Percentiles rank a stretch among this genome's conserved stretches.
phyloP scores from a whole-genome alignment of 2,888 invertebrate genomes.

The Lasioglossum figueresi region DNA sequence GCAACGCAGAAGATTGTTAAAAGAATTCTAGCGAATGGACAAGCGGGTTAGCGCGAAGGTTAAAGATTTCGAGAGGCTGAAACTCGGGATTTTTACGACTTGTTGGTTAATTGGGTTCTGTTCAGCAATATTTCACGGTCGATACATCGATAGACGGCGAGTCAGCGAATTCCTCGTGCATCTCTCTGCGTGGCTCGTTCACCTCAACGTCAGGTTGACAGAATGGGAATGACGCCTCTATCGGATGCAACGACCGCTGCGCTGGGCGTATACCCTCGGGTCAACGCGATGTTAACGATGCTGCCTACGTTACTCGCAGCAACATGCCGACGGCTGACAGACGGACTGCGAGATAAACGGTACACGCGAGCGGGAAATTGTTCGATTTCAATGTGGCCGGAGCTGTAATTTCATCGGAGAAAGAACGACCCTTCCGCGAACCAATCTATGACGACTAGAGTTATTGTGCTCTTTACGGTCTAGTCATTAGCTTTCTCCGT shows the following conservation, averaged over 20 bases:
- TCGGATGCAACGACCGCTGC: slow-evolving; percentile 44
- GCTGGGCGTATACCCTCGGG: slow-evolving; percentile 47
- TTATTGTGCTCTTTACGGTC: not conserved
- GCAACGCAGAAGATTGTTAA: too few relatives aligned
- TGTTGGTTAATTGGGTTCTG: not conserved
- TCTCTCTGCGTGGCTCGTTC: slow-evolving; percentile 6
- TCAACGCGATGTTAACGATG: slow-evolving; percentile 64
- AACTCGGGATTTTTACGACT: not conserved
- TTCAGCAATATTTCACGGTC: not conserved
- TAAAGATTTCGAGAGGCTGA: not conserved
- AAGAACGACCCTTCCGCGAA: not conserved
- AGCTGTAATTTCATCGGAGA: not conserved
- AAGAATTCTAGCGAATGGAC: too few relatives aligned
- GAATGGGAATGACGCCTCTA: slow-evolving; percentile 58
- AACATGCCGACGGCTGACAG: slow-evolving; percentile 46
- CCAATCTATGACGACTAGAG: not conserved
- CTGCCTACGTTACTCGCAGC: slow-evolving; percentile 42
- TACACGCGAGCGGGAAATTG: slow-evolving; percentile 31
- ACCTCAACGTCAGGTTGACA: slow-evolving; percentile 38
- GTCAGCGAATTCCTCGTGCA: not conserved
- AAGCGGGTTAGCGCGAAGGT: not conserved
- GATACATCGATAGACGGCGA: slow-evolving; percentile 1
- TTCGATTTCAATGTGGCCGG: slow-evolving; percentile 22
- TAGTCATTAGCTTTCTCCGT: not conserved
- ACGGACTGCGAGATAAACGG: slow-evolving; percentile 29